Base-by-base conservation (phyloP, 2,888 invertebrate genomes). In the Raillietiella orientalis region DNA sequence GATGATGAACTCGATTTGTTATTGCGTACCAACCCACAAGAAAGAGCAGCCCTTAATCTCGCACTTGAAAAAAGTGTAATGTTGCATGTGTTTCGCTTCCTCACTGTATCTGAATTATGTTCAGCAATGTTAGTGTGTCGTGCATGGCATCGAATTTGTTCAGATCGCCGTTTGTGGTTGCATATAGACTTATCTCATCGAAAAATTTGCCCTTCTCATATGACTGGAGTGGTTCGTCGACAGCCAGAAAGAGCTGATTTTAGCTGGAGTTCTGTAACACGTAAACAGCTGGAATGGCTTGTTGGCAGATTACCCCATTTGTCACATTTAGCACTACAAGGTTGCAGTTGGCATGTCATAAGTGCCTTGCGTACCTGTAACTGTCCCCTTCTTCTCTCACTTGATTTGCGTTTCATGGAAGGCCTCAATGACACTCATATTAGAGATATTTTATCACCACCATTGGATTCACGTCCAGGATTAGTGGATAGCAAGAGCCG, bases 261-360 rank as follows among this genome's bases (percentile, higher is more conserved):
- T 22, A 70, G 75, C 46, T 79, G 79, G 72, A 72, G 77, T 34
- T 66, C 66, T 35, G 59, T 84, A 30, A 72, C 72, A 15, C 62
- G 74, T 37, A 57, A 70, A 27, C 84, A 87, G 44, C 51, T 87
- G n/a, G 62, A 66, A 2, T 87, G 87, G 87, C 47, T 87, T n/a
- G 57, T 84, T 14, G 63, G 64, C 9, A 59, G 84, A 9, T 50
- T 84, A 30, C 77, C 79, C 1, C 67, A 72, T 5, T 53, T 84
- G 12, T 64, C 69, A 32, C 62, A 65, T 29, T 53, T 87, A 9
- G 69, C 69, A 3, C 47, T 87, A 19, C 66, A 69, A 25, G 53
- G 53, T 2, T 70, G 46, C 38, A 40, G 42, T 1, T 40, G 43
- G 11, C 37, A 39, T 21, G 45, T 44, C 6, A 36, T 49, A 14